These are phyloP conservation scores for Cuniculus paca DNA, from an alignment of 2,797 vertebrate species.

Conservation along the genomic window DNA sequence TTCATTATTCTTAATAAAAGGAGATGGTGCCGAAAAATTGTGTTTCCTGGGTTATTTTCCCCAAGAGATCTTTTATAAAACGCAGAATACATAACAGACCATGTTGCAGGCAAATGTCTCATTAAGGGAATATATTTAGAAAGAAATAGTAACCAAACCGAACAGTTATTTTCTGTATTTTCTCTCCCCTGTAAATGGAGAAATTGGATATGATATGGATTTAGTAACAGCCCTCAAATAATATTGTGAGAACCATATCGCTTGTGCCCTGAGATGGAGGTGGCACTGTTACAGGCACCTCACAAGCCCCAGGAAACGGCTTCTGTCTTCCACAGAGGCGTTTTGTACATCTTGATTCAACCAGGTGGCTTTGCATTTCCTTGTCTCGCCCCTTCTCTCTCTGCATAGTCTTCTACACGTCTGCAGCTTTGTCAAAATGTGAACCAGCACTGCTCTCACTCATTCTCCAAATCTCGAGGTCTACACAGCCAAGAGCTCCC, in stretches of 20 bases:
- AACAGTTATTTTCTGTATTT: conserved; percentile 82
- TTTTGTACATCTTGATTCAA: not conserved
- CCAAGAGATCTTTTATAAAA: conserved; percentile 89
- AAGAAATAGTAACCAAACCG: conserved; percentile 86
- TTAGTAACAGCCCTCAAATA: conserved; percentile 82
- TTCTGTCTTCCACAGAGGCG: not conserved
- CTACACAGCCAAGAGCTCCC: not conserved
- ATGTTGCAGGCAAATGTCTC: conserved; percentile 86
- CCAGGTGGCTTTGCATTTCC: not conserved
- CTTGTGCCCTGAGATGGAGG: not conserved
- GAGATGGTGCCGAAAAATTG: conserved; percentile 88
- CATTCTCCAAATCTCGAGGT: not conserved
- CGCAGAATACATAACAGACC: conserved; percentile 84
- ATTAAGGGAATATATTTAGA: conserved; percentile 88
- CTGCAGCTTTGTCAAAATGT: not conserved
- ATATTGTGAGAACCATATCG: conserved; percentile 25
- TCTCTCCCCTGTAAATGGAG: conserved; percentile 67
- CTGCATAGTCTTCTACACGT: accelerated
- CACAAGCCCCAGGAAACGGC: not conserved
- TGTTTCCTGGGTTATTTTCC: conserved; percentile 88
- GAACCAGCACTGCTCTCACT: not conserved
- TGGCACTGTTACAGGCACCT: not conserved
- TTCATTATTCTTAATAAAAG: conserved; percentile 91
- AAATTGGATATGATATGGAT: conserved; percentile 79
- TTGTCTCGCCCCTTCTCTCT: not conserved